Percentiles rank a stretch among this genome's conserved stretches.
Evolutionary conservation across 2,888 invertebrate genomes (phyloP).

Genomic region (Lordiphosa andalusiaca): DNA sequence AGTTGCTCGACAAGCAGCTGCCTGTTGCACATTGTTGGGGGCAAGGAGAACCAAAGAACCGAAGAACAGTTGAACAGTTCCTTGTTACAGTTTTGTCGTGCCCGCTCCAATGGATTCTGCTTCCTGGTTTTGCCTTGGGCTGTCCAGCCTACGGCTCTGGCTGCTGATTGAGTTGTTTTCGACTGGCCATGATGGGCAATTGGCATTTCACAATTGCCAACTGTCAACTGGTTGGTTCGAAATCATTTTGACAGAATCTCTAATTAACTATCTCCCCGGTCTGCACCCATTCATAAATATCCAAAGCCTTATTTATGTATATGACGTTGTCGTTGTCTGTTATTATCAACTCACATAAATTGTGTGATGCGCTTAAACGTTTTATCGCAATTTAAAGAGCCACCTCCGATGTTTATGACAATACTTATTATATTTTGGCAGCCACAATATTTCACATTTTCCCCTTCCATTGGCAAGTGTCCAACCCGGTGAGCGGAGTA

Average conservation of each 20-base stretch:
- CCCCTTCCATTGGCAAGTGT: constrained; percentile 54
- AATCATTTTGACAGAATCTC: constrained; percentile 19
- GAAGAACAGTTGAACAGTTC: constrained; percentile 52
- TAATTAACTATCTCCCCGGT: constrained; percentile 30
- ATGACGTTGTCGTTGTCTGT: constrained; percentile 7
- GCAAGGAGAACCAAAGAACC: not conserved
- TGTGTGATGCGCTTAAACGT: constrained; percentile 66
- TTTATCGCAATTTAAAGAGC: constrained; percentile 68
- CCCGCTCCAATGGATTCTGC: constrained; percentile 23
- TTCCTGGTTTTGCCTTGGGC: constrained; percentile 33
- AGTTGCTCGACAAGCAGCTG: constrained; percentile 70
- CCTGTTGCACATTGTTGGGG: constrained; percentile 47
- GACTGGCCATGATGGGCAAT: constrained; percentile 62
- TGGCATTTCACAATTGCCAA: constrained; percentile 31
- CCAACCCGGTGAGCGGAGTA: constrained; percentile 30
- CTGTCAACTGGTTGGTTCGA: constrained; percentile 35
- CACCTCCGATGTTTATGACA: constrained; percentile 57
- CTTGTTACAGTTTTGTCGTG: constrained; percentile 73
- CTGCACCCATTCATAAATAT: constrained; percentile 44
- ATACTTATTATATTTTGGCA: constrained; percentile 56
- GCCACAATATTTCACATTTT: constrained; percentile 45
- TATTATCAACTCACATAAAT: constrained; percentile 60
- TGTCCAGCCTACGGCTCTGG: constrained; percentile 23
- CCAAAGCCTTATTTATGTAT: constrained; percentile 26
- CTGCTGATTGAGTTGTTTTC: constrained; percentile 69